Percentiles rank a stretch among this genome's conserved stretches.
Conservation (phyloP, 2,797 vertebrate genomes). For the Hozukius guyotensis region DNA sequence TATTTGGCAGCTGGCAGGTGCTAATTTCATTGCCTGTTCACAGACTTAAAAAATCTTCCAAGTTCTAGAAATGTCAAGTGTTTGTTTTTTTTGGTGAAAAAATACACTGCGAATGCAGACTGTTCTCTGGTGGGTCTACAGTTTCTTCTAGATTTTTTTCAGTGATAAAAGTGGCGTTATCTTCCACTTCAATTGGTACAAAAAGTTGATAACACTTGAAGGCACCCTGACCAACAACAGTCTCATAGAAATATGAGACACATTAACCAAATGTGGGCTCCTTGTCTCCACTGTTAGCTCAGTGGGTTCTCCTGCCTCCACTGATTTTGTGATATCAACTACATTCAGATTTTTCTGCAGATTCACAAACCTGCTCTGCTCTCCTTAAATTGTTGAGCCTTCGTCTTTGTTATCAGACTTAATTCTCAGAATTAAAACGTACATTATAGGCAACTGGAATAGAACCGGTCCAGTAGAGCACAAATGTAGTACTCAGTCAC, state of each 20-base stretch:
- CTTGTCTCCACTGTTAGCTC: neutral
- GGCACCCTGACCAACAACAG: neutral
- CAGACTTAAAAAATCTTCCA: neutral
- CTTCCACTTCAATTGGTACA: neutral
- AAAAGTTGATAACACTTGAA: neutral
- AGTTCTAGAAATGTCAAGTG: neutral
- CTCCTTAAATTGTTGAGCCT: neutral
- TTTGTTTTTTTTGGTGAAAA: neutral
- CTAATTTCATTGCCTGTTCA: neutral
- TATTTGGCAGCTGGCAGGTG: neutral
- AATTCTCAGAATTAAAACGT: neutral
- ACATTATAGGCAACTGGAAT: neutral
- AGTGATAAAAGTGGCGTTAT: neutral
- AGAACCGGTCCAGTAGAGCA: neutral
- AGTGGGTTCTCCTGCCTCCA: neutral
- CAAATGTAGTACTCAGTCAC: neutral
- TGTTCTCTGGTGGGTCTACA: neutral
- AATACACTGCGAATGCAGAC: neutral
- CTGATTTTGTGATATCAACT: neutral
- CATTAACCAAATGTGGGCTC: neutral
- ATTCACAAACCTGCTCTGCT: neutral
- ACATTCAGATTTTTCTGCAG: neutral
- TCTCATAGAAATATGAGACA: neutral
- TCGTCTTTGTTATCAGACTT: neutral
- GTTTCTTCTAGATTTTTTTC: neutral